phyloP scores from a whole-genome alignment of 2,113 vertebrate species.

The Clinocottus analis region DNA sequence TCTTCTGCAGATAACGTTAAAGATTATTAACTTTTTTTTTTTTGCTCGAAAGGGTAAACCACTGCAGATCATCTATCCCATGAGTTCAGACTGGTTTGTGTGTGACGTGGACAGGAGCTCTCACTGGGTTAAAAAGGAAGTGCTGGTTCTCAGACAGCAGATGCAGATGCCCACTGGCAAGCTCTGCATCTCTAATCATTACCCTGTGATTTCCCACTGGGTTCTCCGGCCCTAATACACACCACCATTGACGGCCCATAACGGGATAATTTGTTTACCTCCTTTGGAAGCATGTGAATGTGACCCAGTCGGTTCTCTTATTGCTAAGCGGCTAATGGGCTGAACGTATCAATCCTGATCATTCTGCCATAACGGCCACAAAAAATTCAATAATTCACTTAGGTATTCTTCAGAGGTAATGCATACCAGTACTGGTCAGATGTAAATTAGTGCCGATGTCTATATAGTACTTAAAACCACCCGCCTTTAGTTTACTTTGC shows the following conservation, averaged over 20 bases:
- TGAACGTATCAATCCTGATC: slow-evolving; percentile 37
- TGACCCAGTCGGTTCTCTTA: slow-evolving; percentile 50
- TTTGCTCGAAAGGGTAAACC: slow-evolving; percentile 10
- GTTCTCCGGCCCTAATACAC: slow-evolving; percentile 53
- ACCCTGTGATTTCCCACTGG: slow-evolving; percentile 68
- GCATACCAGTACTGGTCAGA: not conserved
- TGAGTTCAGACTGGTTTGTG: slow-evolving; percentile 15
- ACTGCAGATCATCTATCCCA: not conserved
- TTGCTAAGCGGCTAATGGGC: slow-evolving; percentile 45
- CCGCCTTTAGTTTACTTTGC: slow-evolving; percentile 10
- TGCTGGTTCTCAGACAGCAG: slow-evolving; percentile 19
- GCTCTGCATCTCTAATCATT: slow-evolving; percentile 60
- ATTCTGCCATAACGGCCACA: slow-evolving; percentile 8
- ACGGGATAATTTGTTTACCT: slow-evolving; percentile 72
- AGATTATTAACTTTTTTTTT: not conserved
- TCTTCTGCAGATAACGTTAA: slow-evolving; percentile 16
- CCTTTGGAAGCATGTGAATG: slow-evolving; percentile 55
- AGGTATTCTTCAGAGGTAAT: slow-evolving; percentile 5
- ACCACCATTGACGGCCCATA: slow-evolving; percentile 54
- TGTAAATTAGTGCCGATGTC: slow-evolving; percentile 6
- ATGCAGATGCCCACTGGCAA: slow-evolving; percentile 34
- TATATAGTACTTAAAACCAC: slow-evolving; percentile 6
- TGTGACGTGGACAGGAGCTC: slow-evolving; percentile 15
- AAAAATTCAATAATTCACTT: slow-evolving; percentile 19
- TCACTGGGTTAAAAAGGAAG: slow-evolving; percentile 40